phyloP scores from a whole-genome alignment of 2,888 invertebrate species.

The Lomographa bimaculata region DNA sequence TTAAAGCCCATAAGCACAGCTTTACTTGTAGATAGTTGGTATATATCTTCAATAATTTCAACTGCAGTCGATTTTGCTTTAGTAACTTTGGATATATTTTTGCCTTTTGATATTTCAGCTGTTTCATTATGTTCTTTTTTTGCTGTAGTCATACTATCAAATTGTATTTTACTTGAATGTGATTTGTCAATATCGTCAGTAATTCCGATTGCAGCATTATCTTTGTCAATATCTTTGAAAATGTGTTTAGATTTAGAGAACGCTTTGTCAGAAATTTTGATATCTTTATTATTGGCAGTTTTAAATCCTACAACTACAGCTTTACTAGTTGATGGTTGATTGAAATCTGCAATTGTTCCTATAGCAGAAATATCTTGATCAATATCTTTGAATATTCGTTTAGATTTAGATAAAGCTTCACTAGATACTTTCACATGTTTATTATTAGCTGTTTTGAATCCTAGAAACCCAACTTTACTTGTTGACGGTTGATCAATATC shows the following conservation, averaged over 20 bases:
- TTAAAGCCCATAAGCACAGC: constrained; percentile 47
- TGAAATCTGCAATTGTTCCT: background rate
- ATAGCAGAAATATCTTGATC: constrained; percentile 6
- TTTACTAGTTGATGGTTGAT: constrained; percentile 3
- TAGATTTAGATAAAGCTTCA: constrained; percentile 44
- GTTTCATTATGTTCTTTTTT: too few relatives aligned
- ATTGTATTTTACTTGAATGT: constrained; percentile 13
- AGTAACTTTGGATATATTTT: too few relatives aligned
- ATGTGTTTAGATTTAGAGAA: constrained; percentile 46
- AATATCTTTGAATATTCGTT: constrained; percentile 36
- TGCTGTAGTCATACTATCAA: too few relatives aligned
- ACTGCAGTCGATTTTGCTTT: too few relatives aligned
- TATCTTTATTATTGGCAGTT: constrained; percentile 53
- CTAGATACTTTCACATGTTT: constrained; percentile 57
- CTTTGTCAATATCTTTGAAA: constrained; percentile 43
- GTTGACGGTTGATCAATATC: too few relatives aligned
- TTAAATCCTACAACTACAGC: constrained; percentile 34
- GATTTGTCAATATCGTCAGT: constrained; percentile 8
- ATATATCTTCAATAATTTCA: constrained; percentile 2
- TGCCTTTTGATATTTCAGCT: too few relatives aligned
- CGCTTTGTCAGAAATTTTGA: constrained; percentile 44
- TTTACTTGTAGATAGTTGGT: constrained; percentile 14
- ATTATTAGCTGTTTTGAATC: constrained; percentile 65
- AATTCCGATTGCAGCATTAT: background rate
- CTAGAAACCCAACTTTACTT: constrained; percentile 19